Percentiles rank a stretch among this genome's conserved stretches.
phyloP scores from a whole-genome alignment of 2,113 vertebrate species.

The Oncorhynchus nerka region DNA sequence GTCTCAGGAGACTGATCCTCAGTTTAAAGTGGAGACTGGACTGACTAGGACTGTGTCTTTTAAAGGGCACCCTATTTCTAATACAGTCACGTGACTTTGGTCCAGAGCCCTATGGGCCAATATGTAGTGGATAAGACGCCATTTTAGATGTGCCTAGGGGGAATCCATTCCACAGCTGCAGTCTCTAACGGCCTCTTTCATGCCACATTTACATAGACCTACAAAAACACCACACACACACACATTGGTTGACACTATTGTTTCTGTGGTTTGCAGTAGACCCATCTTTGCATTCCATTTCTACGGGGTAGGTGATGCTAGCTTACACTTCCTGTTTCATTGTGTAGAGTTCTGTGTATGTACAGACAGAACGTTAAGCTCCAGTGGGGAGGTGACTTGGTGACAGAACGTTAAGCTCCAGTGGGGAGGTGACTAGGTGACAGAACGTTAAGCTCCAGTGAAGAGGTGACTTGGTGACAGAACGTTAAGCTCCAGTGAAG shows the following conservation, averaged over 20 bases:
- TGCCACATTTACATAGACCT: too few species aligned
- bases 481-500: too few species aligned
- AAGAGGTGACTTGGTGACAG: too few species aligned
- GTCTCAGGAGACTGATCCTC: conserved; percentile 1
- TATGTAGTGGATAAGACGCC: neutral
- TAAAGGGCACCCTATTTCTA: too few species aligned
- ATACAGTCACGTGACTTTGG: too few species aligned
- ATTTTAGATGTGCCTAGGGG: neutral
- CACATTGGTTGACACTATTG: too few species aligned
- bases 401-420: too few species aligned
- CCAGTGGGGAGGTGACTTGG: neutral
- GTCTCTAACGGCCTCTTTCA: neutral
- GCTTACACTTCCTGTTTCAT: neutral
- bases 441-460: too few species aligned
- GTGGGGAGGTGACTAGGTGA: too few species aligned
- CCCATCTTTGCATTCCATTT: neutral
- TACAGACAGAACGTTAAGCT: neutral
- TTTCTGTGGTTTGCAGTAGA: neutral
- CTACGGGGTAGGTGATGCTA: neutral
- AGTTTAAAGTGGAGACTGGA: conserved; percentile 28
- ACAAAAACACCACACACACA: too few species aligned
- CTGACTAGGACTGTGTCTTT: neutral
- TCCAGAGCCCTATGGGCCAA: too few species aligned
- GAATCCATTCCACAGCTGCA: neutral
- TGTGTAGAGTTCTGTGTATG: neutral